Percentiles rank a stretch among this genome's conserved stretches.
phyloP scores from a whole-genome alignment of 1,140 invertebrate genomes.

The Diorhabda elongata region DNA sequence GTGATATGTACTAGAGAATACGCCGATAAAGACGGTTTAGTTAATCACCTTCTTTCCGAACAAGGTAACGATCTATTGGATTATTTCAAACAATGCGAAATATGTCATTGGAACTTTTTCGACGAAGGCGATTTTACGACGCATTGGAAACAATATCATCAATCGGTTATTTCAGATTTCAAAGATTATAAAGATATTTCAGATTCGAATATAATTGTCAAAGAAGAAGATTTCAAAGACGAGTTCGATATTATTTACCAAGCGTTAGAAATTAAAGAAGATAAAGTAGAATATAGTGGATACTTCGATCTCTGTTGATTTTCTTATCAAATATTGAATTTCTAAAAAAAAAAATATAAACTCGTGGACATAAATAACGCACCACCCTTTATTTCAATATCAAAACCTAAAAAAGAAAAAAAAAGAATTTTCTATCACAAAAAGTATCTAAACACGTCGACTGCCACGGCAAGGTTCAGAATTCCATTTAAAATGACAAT shows the following conservation, averaged over 20 bases:
- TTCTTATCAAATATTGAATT: background rate
- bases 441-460: no score
- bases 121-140: background rate
- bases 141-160: background rate
- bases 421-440: no score
- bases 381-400: no score
- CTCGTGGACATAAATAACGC: no score
- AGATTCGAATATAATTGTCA: background rate
- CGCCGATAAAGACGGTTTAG: background rate
- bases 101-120: background rate
- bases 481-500: no score
- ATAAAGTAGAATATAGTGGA: background rate
- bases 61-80: background rate
- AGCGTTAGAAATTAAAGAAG: background rate
- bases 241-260: background rate
- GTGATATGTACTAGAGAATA: background rate
- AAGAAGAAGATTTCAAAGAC: background rate
- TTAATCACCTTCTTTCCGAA: background rate
- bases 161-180: no score
- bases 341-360: no score
- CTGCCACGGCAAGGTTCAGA: no score
- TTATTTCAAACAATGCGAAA: background rate
- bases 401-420: no score
- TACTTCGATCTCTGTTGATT: background rate
- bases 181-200: no score